A percentile compares a stretch with the other conserved stretches of the same genome.
Evolutionary conservation across 2,113 vertebrate genomes (phyloP).

Genomic region (Mustela lutreola): DNA sequence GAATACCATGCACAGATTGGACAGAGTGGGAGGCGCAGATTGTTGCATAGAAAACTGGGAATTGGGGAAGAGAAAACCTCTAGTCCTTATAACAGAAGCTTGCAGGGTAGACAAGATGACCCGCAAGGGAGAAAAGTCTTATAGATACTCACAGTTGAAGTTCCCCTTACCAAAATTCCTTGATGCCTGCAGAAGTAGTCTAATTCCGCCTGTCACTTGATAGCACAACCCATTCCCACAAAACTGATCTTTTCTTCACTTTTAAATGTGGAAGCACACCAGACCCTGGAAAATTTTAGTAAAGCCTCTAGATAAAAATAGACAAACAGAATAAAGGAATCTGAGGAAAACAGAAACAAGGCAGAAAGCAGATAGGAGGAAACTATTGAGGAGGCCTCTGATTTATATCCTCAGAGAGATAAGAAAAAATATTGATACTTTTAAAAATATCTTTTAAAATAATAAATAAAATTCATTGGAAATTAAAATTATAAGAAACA

Average conservation of each 20-base stretch:
- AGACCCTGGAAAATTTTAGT: not conserved
- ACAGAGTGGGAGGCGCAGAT: not conserved
- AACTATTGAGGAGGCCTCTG: not conserved
- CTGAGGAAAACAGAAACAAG: not conserved
- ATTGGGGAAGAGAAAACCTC: not conserved
- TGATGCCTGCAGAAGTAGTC: not conserved
- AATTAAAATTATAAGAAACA: slow-evolving; percentile 42
- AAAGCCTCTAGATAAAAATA: not conserved
- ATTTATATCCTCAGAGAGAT: not conserved
- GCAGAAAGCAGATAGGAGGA: not conserved
- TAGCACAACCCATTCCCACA: fast-evolving
- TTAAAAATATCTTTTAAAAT: not conserved
- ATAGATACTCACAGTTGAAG: not conserved
- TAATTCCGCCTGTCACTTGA: not conserved
- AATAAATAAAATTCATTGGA: slow-evolving; percentile 18
- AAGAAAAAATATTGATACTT: not conserved
- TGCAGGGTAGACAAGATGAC: not conserved
- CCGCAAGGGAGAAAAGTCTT: not conserved
- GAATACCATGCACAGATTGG: not conserved
- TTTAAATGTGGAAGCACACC: not conserved
- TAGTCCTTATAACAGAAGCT: not conserved
- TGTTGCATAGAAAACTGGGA: not conserved
- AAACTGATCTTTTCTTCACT: not conserved
- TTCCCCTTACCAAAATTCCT: not conserved
- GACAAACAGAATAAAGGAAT: not conserved